Evolutionary conservation across 2,888 invertebrate genomes (phyloP).

Genomic region (Tinea trinotella): DNA sequence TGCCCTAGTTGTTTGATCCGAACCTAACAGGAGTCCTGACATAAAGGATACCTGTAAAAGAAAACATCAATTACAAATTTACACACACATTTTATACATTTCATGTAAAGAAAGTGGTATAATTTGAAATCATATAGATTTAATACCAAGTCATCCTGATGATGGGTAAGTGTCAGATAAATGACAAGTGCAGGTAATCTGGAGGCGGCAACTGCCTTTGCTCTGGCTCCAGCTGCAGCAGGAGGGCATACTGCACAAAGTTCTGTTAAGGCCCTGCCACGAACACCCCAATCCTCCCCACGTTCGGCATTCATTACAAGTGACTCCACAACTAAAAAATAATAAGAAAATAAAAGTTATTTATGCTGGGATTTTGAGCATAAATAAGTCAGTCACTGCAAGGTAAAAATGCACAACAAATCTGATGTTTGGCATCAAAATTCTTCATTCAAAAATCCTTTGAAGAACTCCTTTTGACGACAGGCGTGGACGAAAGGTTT

Average conservation of each 20-base stretch:
- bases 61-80: too few species aligned
- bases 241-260: conserved; percentile 92
- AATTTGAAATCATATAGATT: too few species aligned
- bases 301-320: conserved; percentile 90
- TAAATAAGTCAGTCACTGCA: too few species aligned
- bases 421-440: too few species aligned
- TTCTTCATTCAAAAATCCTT: too few species aligned
- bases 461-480: too few species aligned
- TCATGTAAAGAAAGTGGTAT: too few species aligned
- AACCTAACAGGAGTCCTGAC: conserved; percentile 90
- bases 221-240: conserved; percentile 86
- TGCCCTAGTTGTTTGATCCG: conserved; percentile 88
- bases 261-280: conserved; percentile 85
- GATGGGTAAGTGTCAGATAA: conserved; percentile 81
- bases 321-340: conserved; percentile 81
- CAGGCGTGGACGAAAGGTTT: too few species aligned
- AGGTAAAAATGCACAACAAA: too few species aligned
- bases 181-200: conserved; percentile 92
- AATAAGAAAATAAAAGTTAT: too few species aligned
- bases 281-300: conserved; percentile 88
- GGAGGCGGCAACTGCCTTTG: conserved; percentile 90
- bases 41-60: conserved; percentile 83
- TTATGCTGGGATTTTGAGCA: too few species aligned
- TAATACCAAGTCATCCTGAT: conserved; percentile 72
- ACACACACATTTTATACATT: too few species aligned